Evolutionary conservation across 2,888 invertebrate species (phyloP).

Genomic region (Ptilodon capucinus): DNA sequence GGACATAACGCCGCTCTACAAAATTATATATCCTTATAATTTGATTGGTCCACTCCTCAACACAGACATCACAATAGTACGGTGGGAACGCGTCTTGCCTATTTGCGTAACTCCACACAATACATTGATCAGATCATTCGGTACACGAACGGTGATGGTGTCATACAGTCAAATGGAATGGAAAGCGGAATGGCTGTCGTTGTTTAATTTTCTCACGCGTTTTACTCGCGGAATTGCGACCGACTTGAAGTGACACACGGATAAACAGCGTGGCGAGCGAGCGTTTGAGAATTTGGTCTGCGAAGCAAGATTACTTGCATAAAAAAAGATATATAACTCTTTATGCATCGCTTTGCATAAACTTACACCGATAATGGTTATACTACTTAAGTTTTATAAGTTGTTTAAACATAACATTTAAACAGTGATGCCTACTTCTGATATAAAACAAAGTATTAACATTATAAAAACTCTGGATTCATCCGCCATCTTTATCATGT

Average conservation of each 20-base stretch:
- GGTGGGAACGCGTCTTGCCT: slow-evolving; percentile 24
- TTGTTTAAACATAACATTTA: no score
- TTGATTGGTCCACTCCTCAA: slow-evolving; percentile 28
- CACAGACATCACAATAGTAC: slow-evolving; percentile 18
- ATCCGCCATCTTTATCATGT: no score
- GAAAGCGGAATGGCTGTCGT: slow-evolving; percentile 50
- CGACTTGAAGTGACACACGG: slow-evolving; percentile 26
- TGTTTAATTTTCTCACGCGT: slow-evolving; percentile 66
- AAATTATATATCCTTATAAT: slow-evolving; percentile 26
- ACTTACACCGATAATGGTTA: no score
- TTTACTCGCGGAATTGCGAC: no score
- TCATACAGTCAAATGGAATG: slow-evolving; percentile 51
- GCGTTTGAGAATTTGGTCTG: no score
- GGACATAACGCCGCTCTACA: not conserved
- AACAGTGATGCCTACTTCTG: no score
- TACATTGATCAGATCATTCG: slow-evolving; percentile 3
- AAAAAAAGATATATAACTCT: no score
- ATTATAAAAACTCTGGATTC: no score
- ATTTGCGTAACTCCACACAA: slow-evolving; percentile 29
- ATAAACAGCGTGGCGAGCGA: slow-evolving; percentile 14
- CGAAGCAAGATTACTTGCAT: no score
- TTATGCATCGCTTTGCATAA: no score
- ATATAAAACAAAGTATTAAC: no score
- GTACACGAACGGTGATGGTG: slow-evolving; percentile 6
- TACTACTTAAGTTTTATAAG: no score